Evolutionary conservation across 2,888 invertebrate species (phyloP), one percentile per base, ranked within the genome.

Genomic region (Alloplasta piceator): DNA sequence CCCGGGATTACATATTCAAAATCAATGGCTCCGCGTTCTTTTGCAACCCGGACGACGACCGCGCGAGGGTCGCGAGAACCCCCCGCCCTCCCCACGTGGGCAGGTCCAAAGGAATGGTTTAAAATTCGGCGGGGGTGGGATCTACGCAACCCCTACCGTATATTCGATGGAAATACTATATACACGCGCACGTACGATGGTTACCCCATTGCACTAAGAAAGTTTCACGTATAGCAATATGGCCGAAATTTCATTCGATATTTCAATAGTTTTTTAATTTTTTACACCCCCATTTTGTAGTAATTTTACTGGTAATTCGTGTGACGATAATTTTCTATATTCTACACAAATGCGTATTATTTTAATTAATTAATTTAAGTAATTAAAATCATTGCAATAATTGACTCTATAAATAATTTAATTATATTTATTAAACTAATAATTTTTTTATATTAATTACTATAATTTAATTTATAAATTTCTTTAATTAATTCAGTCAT

Each of bases 1-100:
- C 90, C 88, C 86, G 88, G 86, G 89, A 90, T 91, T 91, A 90
- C 90, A 90, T 91, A 90, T 91, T 90, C 90, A 89, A 91, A 91
- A 91, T 91, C 91, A 91, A 91, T 91, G 91, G 90, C 89, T 89
- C 85, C 87, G 80, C 84, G 81, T 78, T 78, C 78, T 81, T 75
- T 81, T 71, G 64, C 64, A 16, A 83, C 85, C 85, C 74, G 56
- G 73, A 74, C 68, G 56, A 72, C 58, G 26, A 26, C 26, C 26
- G 26, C 58, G n/a, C 48, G 73, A 70, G 78, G 81, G 78, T 74
- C 48, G 60, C 16, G 55, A 72, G 63, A 61, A 56, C 26, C 26
- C 26, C 26, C 60, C 61, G 52, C 41, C 26, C 26, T 3, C 26
- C 60, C 61, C 36, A 58, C 75, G 41, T 68, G 63, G 74, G 63